A percentile compares a stretch with the other conserved stretches of the same genome.
phyloP scores from a whole-genome alignment of 2,113 vertebrate genomes.

The Rhabdornis inornatus region DNA sequence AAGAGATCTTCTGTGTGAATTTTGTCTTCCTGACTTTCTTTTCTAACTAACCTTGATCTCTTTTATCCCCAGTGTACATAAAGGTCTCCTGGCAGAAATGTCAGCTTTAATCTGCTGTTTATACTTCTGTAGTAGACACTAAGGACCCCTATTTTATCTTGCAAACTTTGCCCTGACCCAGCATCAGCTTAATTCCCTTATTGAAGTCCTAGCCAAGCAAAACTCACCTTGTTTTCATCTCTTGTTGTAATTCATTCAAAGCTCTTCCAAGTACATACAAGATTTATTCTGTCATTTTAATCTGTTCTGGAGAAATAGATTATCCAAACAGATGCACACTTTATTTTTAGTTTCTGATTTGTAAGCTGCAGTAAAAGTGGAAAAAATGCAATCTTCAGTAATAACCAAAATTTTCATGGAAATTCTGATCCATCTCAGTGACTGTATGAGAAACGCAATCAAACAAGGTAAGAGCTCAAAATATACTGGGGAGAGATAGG shows the following conservation, averaged over 20 bases:
- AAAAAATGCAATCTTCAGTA: slow-evolving; percentile 19
- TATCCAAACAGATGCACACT: not conserved
- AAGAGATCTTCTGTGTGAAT: not conserved
- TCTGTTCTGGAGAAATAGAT: slow-evolving; percentile 29
- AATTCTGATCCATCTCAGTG: slow-evolving; percentile 43
- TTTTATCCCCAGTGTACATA: not conserved
- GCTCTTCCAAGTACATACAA: not conserved
- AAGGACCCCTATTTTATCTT: slow-evolving; percentile 13
- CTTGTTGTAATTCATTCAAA: slow-evolving; percentile 32
- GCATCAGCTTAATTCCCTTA: not conserved
- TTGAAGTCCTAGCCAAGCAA: slow-evolving; percentile 24
- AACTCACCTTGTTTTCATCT: slow-evolving; percentile 42
- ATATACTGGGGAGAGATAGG: slow-evolving; percentile 4
- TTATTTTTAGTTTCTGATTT: slow-evolving; percentile 51
- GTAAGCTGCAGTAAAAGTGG: not conserved
- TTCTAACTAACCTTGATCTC: not conserved
- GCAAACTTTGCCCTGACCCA: not conserved
- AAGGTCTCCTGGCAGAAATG: not conserved
- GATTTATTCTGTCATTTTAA: slow-evolving; percentile 54
- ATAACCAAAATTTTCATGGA: slow-evolving; percentile 46
- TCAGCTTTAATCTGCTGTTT: slow-evolving; percentile 15
- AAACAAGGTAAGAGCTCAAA: slow-evolving; percentile 20
- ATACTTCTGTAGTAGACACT: not conserved
- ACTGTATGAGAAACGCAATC: slow-evolving; percentile 38
- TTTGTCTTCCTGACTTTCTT: not conserved